Base-by-base conservation (phyloP, 2,888 invertebrate species). In the Podabrus alpinus region DNA sequence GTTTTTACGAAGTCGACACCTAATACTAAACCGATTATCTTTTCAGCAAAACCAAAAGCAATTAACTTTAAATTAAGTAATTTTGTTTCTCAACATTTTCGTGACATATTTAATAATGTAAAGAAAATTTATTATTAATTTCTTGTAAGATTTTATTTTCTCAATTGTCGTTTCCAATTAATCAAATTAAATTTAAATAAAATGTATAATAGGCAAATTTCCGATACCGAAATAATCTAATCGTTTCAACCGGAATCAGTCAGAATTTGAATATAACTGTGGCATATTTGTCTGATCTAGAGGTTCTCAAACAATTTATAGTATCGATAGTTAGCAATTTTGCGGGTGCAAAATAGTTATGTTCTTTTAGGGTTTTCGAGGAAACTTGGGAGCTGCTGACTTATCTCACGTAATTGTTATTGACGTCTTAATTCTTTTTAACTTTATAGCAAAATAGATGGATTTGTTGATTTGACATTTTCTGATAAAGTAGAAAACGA, bases 31-130 rank as follows among this genome's bases (percentile, higher is more conserved):
- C 17, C 62, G 17, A 64, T 64, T 19, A 64, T 64, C 62, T 64
- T 64, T 64, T 64, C 21, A 17, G 19, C 13, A 64, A 64, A 16
- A 21, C 67, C 13, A 29, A 67, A 67, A 67, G 67, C 29, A 67
- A 67, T 67, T 29, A 67, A 67, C 15, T 67, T 29, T 67, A 67
- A 67, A 67, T 29, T 67, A 29, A 67, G 67, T 67, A 67, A 67
- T 67, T 24, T 29, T 29, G 67, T 19, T 29, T 24, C 25, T 67
- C 11, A 19, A 64, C 62, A 64, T 19, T 64, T 64, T 64, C 62
- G 19, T 64, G 62, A 64, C 62, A 64, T 64, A 64, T 64, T 45
- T 64, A 64, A 64, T 64, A 64, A 64, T 17, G 62, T 61, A 19
- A 64, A n/a, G 16, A 64, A 17, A 64, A 64, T 19, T n/a, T 64